Evolutionary conservation across 1,140 invertebrate species (phyloP).

Genomic region (Bombus fervidus): DNA sequence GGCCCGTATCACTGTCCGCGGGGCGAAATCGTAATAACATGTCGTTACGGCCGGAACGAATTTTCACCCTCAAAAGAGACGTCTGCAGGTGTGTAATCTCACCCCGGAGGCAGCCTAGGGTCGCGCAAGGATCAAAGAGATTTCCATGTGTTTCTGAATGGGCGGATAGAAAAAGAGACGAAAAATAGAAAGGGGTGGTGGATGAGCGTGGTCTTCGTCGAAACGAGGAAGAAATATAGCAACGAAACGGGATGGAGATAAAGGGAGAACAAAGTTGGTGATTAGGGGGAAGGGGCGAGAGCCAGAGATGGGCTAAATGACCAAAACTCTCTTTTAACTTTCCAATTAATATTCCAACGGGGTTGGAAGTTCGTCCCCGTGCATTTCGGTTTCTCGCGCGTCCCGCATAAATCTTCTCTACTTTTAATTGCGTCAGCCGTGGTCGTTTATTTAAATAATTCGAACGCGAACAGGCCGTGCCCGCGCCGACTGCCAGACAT

Average conservation of each 20-base stretch:
- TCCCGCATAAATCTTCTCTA: slow-evolving; percentile 66
- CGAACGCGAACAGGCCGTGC: slow-evolving; percentile 40
- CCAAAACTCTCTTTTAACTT: slow-evolving; percentile 73
- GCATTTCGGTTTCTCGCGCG: slow-evolving; percentile 39
- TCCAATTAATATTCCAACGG: slow-evolving; percentile 75
- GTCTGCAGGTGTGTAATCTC: slow-evolving; percentile 59
- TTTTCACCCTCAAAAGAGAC: slow-evolving; percentile 64
- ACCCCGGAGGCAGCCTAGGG: slow-evolving; percentile 35
- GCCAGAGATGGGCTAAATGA: slow-evolving; percentile 36
- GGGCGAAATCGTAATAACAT: slow-evolving; percentile 61
- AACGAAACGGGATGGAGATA: not conserved
- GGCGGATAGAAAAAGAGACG: slow-evolving; percentile 2
- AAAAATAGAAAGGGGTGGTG: too few relatives aligned
- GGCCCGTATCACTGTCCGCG: slow-evolving; percentile 13
- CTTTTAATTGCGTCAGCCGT: slow-evolving; percentile 73
- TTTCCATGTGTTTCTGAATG: slow-evolving; percentile 37
- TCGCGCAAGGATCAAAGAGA: slow-evolving; percentile 63
- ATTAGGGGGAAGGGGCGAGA: slow-evolving; percentile 6
- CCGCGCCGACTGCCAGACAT: not conserved
- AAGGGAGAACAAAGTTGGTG: not conserved
- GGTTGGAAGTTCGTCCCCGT: slow-evolving; percentile 27
- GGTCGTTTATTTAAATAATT: slow-evolving; percentile 76
- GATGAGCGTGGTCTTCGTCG: not conserved
- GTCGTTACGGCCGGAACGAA: slow-evolving; percentile 60
- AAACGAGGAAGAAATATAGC: not conserved